Percentiles rank a stretch among this genome's conserved stretches.
Conservation (phyloP, 2,113 vertebrate species). For the Paedocypris sp. region DNA sequence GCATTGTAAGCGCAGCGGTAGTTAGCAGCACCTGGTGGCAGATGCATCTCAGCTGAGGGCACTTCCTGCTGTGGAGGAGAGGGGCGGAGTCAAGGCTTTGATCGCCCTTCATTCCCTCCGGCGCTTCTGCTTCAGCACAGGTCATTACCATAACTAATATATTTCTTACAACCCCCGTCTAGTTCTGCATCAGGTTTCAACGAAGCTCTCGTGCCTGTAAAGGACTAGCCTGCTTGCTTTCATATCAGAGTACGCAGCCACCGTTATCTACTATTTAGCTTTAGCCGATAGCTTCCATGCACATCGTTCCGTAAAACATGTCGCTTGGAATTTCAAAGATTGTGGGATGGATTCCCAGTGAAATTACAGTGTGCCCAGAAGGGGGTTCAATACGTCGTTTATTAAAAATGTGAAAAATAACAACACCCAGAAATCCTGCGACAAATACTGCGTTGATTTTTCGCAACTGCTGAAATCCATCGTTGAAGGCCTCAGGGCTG, state of each 20-base stretch:
- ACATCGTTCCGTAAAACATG: too few relatives aligned
- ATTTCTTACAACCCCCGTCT: slow-evolving; percentile 20
- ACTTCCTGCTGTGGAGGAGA: slow-evolving; percentile 19
- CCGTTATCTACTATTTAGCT: background rate
- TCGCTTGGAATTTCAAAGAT: too few relatives aligned
- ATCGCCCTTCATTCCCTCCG: slow-evolving; percentile 37
- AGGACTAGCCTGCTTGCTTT: slow-evolving; percentile 27
- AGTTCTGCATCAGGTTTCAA: slow-evolving; percentile 35
- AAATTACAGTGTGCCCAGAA: too few relatives aligned
- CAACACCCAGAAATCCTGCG: too few relatives aligned
- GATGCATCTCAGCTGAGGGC: slow-evolving; percentile 23
- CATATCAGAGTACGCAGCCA: slow-evolving; percentile 4
- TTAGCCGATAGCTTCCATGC: too few relatives aligned
- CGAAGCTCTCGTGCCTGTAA: slow-evolving; percentile 37
- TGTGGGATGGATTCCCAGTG: too few relatives aligned
- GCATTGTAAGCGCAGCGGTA: background rate
- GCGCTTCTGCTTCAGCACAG: slow-evolving; percentile 28
- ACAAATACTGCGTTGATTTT: background rate
- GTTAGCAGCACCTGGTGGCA: slow-evolving; percentile 18
- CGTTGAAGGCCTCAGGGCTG: background rate
- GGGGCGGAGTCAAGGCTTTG: slow-evolving; percentile 30
- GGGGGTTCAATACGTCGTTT: too few relatives aligned
- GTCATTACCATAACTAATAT: slow-evolving; percentile 47
- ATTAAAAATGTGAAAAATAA: background rate
- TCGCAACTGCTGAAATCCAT: background rate